These are phyloP conservation scores for Hemiscyllium ocellatum DNA, from an alignment of 2,113 vertebrate species.

Conservation along the genomic window DNA sequence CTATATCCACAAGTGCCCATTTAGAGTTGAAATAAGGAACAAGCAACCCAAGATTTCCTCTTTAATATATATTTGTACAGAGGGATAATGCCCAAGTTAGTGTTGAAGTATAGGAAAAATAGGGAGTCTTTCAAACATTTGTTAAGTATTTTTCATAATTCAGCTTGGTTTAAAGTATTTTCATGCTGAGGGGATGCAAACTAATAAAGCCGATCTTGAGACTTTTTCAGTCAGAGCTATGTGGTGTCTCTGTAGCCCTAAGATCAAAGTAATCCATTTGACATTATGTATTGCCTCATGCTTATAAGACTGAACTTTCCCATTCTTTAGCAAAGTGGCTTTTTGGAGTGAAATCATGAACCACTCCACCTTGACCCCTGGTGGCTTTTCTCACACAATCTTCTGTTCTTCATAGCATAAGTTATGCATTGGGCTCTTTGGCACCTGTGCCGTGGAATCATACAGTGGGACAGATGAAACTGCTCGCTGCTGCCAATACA, in stretches of 20 bases:
- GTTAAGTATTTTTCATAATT: neutral
- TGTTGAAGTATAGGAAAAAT: neutral
- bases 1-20: neutral
- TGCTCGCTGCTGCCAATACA: no score
- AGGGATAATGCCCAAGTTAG: neutral
- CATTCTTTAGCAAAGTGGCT: no score
- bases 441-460: no score
- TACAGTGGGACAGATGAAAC: no score
- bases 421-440: no score
- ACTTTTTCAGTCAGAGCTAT: neutral
- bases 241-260: neutral
- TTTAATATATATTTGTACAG: neutral
- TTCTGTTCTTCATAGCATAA: no score
- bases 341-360: no score
- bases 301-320: no score
- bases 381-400: no score
- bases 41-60: neutral
- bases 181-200: neutral
- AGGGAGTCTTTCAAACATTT: neutral
- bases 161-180: neutral
- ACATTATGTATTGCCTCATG: neutral
- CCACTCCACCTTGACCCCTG: no score
- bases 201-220: no score
- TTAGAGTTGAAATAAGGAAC: neutral
- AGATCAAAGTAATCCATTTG: neutral